phyloP scores from a whole-genome alignment of 64 coral and sea anemone species.

The Actinia tenebrosa region DNA sequence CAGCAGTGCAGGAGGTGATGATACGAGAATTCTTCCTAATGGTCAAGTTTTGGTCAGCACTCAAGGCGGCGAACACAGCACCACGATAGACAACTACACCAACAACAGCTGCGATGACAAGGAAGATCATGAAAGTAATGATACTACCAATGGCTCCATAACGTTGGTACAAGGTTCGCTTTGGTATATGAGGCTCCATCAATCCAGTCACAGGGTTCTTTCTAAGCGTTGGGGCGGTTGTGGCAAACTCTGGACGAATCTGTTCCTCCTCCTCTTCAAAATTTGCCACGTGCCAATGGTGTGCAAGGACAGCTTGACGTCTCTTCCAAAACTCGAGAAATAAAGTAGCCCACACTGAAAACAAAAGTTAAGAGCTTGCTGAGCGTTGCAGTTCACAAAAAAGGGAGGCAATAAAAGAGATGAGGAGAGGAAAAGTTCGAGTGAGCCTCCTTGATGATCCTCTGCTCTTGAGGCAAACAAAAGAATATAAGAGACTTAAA shows the following conservation, averaged over 20 bases:
- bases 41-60: conserved; percentile 25
- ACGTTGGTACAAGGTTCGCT: conserved; percentile 44
- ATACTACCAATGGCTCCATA: conserved; percentile 51
- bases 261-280: conserved; percentile 92
- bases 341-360: conserved; percentile 69
- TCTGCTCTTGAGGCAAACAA: too few relatives aligned
- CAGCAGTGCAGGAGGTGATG: conserved; percentile 81
- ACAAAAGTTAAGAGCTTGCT: background rate
- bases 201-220: conserved; percentile 68
- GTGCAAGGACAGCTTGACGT: conserved; percentile 60
- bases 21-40: conserved; percentile 51
- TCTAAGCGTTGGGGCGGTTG: conserved; percentile 64
- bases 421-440: background rate
- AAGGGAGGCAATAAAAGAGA: background rate
- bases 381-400: background rate
- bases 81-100: conserved; percentile 87
- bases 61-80: conserved; percentile 79
- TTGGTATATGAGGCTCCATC: conserved; percentile 72
- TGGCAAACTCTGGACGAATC: conserved; percentile 69
- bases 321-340: conserved; percentile 93
- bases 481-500: too few relatives aligned
- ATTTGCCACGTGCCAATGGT: conserved; percentile 77
- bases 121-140: conserved; percentile 75
- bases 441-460: too few relatives aligned
- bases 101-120: conserved; percentile 73